Evolutionary conservation across 92 coral and sea anemone genomes (phyloP).

Genomic region (Heliopora coerulea): DNA sequence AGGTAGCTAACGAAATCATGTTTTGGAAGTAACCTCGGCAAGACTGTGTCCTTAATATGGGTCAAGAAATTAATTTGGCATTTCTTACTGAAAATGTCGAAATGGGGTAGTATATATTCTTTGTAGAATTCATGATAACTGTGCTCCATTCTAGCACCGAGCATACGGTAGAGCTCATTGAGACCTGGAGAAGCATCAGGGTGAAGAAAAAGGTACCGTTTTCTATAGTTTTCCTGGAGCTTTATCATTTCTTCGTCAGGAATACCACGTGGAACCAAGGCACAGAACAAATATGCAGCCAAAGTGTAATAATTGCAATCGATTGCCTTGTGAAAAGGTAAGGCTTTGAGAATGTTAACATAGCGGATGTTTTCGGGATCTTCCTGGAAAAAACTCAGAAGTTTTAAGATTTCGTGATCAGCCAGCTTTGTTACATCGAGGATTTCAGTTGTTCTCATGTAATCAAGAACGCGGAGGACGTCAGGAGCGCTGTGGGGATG

Average conservation of each 20-base stretch:
- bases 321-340: slow-evolving; percentile 42
- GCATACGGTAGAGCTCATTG: background rate
- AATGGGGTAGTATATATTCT: slow-evolving; percentile 1
- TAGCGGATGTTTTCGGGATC: slow-evolving; percentile 76
- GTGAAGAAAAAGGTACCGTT: background rate
- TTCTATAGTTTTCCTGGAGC: slow-evolving; percentile 7
- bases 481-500: slow-evolving; percentile 64
- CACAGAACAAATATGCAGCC: slow-evolving; percentile 56
- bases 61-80: slow-evolving; percentile 3
- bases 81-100: background rate
- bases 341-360: slow-evolving; percentile 64
- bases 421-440: slow-evolving; percentile 51
- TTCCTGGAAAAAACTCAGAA: slow-evolving; percentile 86
- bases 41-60: slow-evolving; percentile 35
- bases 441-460: slow-evolving; percentile 33
- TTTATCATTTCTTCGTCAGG: slow-evolving; percentile 61
- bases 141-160: background rate
- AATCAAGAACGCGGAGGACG: slow-evolving; percentile 60
- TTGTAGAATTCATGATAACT: background rate
- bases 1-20: background rate
- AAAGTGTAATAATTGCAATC: slow-evolving; percentile 68
- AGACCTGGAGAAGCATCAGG: background rate
- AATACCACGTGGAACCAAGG: slow-evolving; percentile 61
- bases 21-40: background rate
- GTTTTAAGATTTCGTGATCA: slow-evolving; percentile 56